A percentile compares a stretch with the other conserved stretches of the same genome.
These are phyloP conservation scores for Synanthedon vespiformis DNA, from an alignment of 2,888 invertebrate genomes.

Conservation along the genomic window DNA sequence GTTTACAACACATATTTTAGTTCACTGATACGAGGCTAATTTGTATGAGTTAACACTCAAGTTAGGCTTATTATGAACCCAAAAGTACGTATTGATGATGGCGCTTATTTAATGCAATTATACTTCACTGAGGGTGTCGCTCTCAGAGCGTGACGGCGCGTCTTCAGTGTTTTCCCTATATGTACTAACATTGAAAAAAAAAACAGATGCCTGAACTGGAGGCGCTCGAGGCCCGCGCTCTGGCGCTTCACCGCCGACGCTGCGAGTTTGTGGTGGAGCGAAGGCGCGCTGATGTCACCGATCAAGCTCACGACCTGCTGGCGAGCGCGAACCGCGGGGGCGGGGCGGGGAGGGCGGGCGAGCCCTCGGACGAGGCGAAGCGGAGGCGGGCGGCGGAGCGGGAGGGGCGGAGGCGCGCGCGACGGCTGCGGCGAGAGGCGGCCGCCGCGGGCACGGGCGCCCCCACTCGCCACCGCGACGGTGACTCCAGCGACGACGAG, in stretches of 20 bases:
- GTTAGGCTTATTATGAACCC: too few species aligned
- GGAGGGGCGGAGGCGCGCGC: conserved; percentile 89
- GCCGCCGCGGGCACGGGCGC: conserved; percentile 47
- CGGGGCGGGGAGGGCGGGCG: conserved; percentile 22
- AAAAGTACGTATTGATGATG: too few species aligned
- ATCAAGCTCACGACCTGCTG: conserved; percentile 93
- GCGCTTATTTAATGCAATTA: too few species aligned
- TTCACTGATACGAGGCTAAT: too few species aligned
- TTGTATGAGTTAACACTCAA: too few species aligned
- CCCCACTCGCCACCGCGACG: conserved; percentile 81
- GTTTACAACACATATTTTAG: too few species aligned
- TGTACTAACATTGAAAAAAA: not conserved
- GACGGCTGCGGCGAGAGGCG: conserved; percentile 83
- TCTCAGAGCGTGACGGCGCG: too few species aligned
- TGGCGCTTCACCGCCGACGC: conserved; percentile 78
- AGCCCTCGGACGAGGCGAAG: conserved; percentile 76
- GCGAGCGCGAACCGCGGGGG: conserved; percentile 42
- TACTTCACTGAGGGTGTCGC: too few species aligned
- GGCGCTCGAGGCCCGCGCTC: conserved; percentile 82
- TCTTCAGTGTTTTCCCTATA: too few species aligned
- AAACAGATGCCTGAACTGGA: conserved; percentile 76
- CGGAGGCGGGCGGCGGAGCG: conserved; percentile 88
- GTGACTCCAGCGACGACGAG: conserved; percentile 97
- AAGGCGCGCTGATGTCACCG: conserved; percentile 90
- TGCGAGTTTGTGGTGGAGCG: conserved; percentile 83